phyloP scores from a whole-genome alignment of 2,888 invertebrate species.

The Eilema griseolum region DNA sequence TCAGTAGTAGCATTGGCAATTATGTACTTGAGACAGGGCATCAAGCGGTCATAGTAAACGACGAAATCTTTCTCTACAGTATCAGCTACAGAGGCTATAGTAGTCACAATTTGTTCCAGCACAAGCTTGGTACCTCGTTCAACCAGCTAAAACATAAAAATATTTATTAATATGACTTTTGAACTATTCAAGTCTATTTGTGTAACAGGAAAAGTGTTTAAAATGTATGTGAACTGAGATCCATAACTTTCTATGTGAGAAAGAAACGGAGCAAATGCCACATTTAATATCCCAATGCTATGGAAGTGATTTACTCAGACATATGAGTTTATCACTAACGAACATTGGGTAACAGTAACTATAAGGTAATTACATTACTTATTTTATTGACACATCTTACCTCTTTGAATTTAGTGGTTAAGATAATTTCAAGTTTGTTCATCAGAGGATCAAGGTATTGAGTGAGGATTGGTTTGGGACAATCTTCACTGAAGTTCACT shows the following conservation, averaged over 20 bases:
- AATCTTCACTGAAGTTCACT: conserved; percentile 99
- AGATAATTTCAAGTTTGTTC: conserved; percentile 95
- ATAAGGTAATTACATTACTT: not conserved
- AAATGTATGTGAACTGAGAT: conserved; percentile 81
- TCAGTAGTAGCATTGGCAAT: conserved; percentile 96
- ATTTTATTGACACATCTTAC: conserved; percentile 63
- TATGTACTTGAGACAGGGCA: conserved; percentile 98
- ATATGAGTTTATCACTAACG: conserved; percentile 77
- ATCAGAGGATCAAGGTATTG: conserved; percentile 97
- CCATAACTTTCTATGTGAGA: conserved; percentile 72
- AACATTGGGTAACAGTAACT: conserved; percentile 74
- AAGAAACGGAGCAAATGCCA: conserved; percentile 80
- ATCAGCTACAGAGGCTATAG: conserved; percentile 99
- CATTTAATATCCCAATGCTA: conserved; percentile 82
- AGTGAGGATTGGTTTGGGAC: conserved; percentile 97
- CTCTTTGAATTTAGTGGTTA: conserved; percentile 97
- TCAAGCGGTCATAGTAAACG: conserved; percentile 96
- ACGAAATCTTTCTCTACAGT: conserved; percentile 98
- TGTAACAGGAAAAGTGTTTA: not conserved
- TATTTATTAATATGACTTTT: not conserved
- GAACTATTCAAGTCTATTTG: not conserved
- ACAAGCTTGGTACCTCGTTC: conserved; percentile 98
- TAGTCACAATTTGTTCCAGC: conserved; percentile 99
- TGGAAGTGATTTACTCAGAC: conserved; percentile 77
- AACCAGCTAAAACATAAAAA: conserved; percentile 88